Conservation (phyloP, 1,140 invertebrate species). For the Panagrolaimus sp. region DNA sequence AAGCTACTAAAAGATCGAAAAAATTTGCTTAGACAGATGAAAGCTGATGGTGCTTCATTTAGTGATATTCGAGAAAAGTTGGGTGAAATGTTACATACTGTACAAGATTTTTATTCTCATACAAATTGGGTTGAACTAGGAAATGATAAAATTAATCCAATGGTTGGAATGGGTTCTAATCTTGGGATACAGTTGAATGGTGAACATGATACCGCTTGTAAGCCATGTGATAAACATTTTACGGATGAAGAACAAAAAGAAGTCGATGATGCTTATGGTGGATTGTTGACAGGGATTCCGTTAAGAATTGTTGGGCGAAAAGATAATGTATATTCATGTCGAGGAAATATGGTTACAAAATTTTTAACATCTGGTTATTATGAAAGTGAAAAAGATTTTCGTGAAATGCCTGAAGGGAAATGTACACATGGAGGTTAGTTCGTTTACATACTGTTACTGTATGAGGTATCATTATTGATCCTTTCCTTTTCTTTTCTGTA, state of each 20-base stretch:
- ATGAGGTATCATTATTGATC: too few relatives aligned
- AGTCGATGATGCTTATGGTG: background rate
- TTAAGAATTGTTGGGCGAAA: background rate
- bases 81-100: slow-evolving; percentile 5
- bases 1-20: background rate
- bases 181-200: background rate
- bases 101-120: slow-evolving; percentile 19
- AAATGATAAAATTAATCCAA: background rate
- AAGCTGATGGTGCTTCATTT: background rate
- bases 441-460: too few relatives aligned
- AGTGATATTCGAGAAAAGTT: slow-evolving; percentile 9
- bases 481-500: too few relatives aligned
- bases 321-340: background rate
- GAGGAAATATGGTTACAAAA: background rate
- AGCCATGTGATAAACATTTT: background rate
- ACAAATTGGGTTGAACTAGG: slow-evolving; percentile 22
- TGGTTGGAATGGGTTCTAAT: background rate
- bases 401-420: background rate
- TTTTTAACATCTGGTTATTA: background rate
- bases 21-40: background rate
- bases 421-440: background rate
- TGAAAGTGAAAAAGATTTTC: background rate
- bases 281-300: background rate
- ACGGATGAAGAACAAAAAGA: background rate
- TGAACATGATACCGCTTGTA: background rate